Evolutionary conservation across 2,113 vertebrate species (phyloP).

Genomic region (Phyllostomus hastatus): DNA sequence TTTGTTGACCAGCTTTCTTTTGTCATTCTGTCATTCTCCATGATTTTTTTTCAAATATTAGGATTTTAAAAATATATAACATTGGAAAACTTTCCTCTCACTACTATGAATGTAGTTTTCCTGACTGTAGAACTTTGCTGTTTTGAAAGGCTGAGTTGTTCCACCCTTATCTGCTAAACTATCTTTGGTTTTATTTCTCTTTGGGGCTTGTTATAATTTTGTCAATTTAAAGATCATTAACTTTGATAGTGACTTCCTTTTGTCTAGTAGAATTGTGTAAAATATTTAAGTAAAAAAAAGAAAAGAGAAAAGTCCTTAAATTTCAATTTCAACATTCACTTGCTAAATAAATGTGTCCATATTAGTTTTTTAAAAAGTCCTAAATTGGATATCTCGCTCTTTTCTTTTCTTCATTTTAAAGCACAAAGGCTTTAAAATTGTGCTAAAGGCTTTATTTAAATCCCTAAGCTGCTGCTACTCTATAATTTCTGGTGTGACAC

Average conservation of each 20-base stretch:
- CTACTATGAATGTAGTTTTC: not conserved
- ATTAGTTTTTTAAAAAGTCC: conserved; percentile 33
- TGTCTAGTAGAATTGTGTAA: not conserved
- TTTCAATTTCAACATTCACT: not conserved
- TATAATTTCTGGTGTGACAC: conserved; percentile 55
- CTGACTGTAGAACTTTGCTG: not conserved
- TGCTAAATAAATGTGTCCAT: not conserved
- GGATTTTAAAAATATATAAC: not conserved
- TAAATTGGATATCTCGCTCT: conserved; percentile 49
- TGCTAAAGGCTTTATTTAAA: conserved; percentile 58
- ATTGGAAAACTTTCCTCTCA: not conserved
- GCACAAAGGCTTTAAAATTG: conserved; percentile 44
- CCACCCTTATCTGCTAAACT: not conserved
- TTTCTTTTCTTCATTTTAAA: conserved; percentile 58
- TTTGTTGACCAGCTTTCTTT: not conserved
- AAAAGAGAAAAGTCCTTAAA: not conserved
- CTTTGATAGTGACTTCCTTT: not conserved
- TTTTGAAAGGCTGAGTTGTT: not conserved
- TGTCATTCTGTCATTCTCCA: not conserved
- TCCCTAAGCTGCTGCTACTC: conserved; percentile 31
- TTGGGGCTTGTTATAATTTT: not conserved
- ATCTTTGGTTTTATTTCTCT: not conserved
- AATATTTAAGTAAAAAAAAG: not conserved
- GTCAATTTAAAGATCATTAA: not conserved
- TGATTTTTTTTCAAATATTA: not conserved